Percentiles rank a stretch among this genome's conserved stretches.
phyloP scores from a whole-genome alignment of 2,888 invertebrate genomes.

The Noctua pronuba region DNA sequence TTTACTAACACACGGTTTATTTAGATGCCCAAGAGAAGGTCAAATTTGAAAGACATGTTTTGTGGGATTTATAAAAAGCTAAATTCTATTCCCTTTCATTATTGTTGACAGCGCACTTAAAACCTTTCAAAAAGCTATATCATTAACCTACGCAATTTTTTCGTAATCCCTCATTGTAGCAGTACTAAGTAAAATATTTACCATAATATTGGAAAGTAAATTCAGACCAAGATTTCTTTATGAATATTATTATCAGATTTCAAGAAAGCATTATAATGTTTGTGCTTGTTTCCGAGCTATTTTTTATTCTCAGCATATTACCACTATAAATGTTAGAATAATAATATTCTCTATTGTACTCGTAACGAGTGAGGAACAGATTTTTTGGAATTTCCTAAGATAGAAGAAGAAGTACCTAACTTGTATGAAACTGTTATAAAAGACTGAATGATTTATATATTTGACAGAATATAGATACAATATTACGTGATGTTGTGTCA shows the following conservation, averaged over 20 bases:
- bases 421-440: neutral
- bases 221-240: neutral
- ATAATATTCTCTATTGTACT: neutral
- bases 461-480: neutral
- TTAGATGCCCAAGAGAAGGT: too few relatives aligned
- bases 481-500: neutral
- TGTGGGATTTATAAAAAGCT: neutral
- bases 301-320: neutral
- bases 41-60: neutral
- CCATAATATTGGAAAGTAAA: neutral
- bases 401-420: too few relatives aligned
- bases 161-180: neutral
- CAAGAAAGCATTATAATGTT: neutral
- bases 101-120: neutral
- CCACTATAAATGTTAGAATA: neutral
- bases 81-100: neutral
- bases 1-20: too few relatives aligned
- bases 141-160: neutral
- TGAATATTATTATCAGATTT: neutral
- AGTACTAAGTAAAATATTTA: neutral
- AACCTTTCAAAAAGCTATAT: neutral
- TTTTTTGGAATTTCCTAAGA: neutral
- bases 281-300: neutral
- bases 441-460: neutral
- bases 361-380: neutral